Evolutionary conservation across 2,797 vertebrate genomes (phyloP).

Genomic region (Pseudomugil tenellus): DNA sequence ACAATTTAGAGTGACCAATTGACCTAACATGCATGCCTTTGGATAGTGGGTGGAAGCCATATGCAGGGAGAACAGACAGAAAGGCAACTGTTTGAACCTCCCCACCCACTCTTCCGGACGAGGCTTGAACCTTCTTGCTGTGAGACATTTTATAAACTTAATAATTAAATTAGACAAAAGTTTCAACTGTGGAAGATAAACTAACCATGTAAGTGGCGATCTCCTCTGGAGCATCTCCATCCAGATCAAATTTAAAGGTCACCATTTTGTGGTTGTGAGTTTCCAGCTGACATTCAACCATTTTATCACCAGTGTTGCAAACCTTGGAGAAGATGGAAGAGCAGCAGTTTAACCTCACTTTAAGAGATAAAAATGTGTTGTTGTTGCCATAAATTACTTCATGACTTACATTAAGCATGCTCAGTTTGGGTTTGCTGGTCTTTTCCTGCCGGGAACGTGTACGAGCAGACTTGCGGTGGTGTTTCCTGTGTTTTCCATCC

Average conservation of each 20-base stretch:
- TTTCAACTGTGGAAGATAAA: slow-evolving; percentile 6
- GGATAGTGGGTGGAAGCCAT: too few relatives aligned
- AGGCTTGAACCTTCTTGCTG: too few relatives aligned
- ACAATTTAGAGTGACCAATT: too few relatives aligned
- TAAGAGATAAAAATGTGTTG: slow-evolving; percentile 6
- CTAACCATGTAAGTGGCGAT: slow-evolving; percentile 96
- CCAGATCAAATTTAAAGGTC: slow-evolving; percentile 98
- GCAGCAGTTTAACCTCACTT: slow-evolving; percentile 5
- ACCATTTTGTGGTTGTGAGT: slow-evolving; percentile 99
- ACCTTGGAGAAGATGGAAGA: slow-evolving; percentile 51
- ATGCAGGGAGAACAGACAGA: too few relatives aligned
- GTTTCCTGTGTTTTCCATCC: slow-evolving; percentile 91
- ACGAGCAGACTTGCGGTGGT: slow-evolving; percentile 93
- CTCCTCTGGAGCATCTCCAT: slow-evolving; percentile 95
- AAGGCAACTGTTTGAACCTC: too few relatives aligned
- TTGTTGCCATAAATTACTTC: neutral
- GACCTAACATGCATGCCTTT: too few relatives aligned
- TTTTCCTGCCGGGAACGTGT: slow-evolving; percentile 94
- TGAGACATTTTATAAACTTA: too few relatives aligned
- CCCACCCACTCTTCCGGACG: too few relatives aligned
- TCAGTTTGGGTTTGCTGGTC: slow-evolving; percentile 92
- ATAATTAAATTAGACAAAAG: neutral
- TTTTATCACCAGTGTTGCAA: slow-evolving; percentile 91
- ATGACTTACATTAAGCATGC: slow-evolving; percentile 93
- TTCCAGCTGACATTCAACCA: slow-evolving; percentile 98